phyloP scores from a whole-genome alignment of 2,113 vertebrate genomes.

The Lonchura striata region DNA sequence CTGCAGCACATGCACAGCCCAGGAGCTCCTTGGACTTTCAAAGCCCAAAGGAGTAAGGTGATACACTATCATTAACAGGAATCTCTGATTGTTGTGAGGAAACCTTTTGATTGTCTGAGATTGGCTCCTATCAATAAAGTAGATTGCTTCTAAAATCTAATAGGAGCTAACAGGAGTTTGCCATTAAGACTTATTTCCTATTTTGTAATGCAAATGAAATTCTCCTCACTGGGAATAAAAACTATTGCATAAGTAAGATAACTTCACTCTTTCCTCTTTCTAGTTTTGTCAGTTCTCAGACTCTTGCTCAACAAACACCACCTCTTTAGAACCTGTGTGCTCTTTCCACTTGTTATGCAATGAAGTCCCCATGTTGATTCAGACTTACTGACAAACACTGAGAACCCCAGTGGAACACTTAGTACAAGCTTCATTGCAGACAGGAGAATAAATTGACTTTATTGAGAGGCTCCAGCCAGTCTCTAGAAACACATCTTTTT shows the following conservation, averaged over 20 bases:
- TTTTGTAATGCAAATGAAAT: not conserved
- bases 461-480: not conserved
- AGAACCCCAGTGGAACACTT: not conserved
- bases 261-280: not conserved
- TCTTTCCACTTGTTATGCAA: not conserved
- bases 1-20: not conserved
- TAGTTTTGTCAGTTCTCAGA: not conserved
- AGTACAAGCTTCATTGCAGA: not conserved
- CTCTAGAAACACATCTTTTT: not conserved
- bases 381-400: not conserved
- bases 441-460: not conserved
- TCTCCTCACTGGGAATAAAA: not conserved
- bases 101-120: not conserved
- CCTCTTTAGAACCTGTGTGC: not conserved
- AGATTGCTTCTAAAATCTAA: not conserved
- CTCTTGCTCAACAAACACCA: not conserved
- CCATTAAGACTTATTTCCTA: not conserved
- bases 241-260: not conserved
- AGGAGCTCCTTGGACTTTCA: not conserved
- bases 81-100: not conserved
- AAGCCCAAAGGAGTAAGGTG: rapidly evolving
- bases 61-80: rapidly evolving
- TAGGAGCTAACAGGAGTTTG: not conserved
- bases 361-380: not conserved
- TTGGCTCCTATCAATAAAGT: not conserved